Base-by-base conservation (phyloP, 30 jellyfish, hydroid and myxozoan species). In the Aurelia aurita region DNA sequence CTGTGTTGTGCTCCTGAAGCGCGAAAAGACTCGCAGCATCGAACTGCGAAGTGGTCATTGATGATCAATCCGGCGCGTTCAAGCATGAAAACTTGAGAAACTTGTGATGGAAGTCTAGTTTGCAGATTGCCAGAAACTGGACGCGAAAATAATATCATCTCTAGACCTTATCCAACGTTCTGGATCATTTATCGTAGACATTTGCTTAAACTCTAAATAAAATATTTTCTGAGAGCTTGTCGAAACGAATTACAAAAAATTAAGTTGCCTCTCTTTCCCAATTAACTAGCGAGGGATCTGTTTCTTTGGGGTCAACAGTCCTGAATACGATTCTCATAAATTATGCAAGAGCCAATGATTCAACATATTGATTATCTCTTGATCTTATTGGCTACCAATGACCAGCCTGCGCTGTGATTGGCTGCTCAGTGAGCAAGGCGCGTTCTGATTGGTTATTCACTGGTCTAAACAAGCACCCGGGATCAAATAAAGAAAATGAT, bases 401-500 rank as follows among this genome's bases (percentile, higher is more conserved):
- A 83, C 74, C 86, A 71, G 66, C 85, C 46, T n/a, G 39, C 0
- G 28, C 35, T 15, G 71, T 82, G 91, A 82, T 82, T 82, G 91
- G 91, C 69, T 82, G 58, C 61, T 44, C 82, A n/a, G n/a, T 55
- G 85, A 69, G 85, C 69, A 29, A 25, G 70, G 26, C 20, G 81
- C 65, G 65, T 10, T 70, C 66, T 83, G 82, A 83, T 83, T 83
- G 93, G 93, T 39, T 71, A 53, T 70, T 72, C 81, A 46, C 61
- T 70, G 87, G 69, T 31, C 70, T 12, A 47, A 69, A 19, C 58
- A 39, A 49, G 85, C 51, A 82, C 43, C 91, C 49, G 80, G 39
- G 76, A 58, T 83, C 87, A 61, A 64, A 83, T 58, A 25, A 54
- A 83, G 90, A 75, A 15, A 10, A 71, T 83, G 93, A 83, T 83